Evolutionary conservation across 2,888 invertebrate genomes (phyloP).

Genomic region (Crocallis elinguaria): DNA sequence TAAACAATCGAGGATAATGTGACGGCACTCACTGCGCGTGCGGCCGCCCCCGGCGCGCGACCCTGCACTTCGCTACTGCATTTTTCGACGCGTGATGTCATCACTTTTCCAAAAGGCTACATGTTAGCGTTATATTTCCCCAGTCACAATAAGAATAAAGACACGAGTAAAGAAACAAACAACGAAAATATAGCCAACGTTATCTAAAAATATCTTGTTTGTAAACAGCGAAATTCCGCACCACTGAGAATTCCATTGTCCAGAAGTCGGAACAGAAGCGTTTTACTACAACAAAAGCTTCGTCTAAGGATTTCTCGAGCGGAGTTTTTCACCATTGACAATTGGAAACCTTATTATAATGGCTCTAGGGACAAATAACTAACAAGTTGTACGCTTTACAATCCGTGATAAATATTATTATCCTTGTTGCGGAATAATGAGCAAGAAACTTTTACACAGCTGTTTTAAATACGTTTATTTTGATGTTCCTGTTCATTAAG

Average conservation of each 20-base stretch:
- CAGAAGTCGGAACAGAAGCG: not conserved
- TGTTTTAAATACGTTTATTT: no score
- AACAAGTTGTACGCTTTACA: no score
- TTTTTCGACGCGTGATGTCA: constrained; percentile 74
- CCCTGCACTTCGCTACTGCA: constrained; percentile 77
- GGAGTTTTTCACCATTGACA: constrained; percentile 3
- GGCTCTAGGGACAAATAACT: no score
- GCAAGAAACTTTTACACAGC: no score
- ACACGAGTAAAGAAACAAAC: not conserved
- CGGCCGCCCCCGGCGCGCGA: constrained; percentile 60
- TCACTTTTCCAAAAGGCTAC: constrained; percentile 11
- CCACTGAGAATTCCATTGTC: constrained; percentile 12
- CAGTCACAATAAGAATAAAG: not conserved
- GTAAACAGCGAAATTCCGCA: constrained; percentile 23
- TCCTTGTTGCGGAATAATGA: no score
- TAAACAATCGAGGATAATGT: constrained; percentile 78
- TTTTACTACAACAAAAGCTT: not conserved
- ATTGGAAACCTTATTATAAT: constrained; percentile 6
- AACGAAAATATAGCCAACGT: not conserved
- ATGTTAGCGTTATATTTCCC: not conserved
- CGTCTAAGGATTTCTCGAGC: constrained; percentile 3
- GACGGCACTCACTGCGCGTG: constrained; percentile 75
- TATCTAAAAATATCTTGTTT: constrained; percentile 26
- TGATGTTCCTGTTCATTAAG: no score
- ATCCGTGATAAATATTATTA: no score